Evolutionary conservation across 2,888 invertebrate species (phyloP).

Genomic region (Lysandra bellargus): DNA sequence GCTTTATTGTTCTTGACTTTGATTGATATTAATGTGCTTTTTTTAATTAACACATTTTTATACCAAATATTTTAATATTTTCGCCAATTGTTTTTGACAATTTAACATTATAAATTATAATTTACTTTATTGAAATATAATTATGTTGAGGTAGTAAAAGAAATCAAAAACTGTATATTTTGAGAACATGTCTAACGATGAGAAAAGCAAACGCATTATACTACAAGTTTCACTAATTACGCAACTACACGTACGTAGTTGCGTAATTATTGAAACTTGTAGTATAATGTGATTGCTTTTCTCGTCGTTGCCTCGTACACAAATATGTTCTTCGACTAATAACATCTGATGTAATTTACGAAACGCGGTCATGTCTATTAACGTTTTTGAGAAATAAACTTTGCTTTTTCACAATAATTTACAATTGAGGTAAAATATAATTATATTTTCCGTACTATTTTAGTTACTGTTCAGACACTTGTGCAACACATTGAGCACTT

Average conservation of each 20-base stretch:
- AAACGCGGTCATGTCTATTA: background rate
- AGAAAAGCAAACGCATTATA: too few relatives aligned
- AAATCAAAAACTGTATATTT: too few relatives aligned
- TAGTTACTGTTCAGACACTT: constrained; percentile 53
- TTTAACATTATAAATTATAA: too few relatives aligned
- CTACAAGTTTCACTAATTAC: too few relatives aligned
- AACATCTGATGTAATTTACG: too few relatives aligned
- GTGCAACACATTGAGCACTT: constrained; percentile 60
- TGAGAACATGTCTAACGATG: too few relatives aligned
- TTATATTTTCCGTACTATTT: constrained; percentile 40
- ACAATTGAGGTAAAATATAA: background rate
- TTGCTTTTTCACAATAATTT: background rate
- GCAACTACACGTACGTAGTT: too few relatives aligned
- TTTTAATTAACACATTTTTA: background rate
- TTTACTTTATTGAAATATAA: too few relatives aligned
- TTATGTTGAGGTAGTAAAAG: too few relatives aligned
- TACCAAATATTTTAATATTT: background rate
- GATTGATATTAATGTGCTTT: background rate
- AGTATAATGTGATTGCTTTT: background rate
- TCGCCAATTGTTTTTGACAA: background rate
- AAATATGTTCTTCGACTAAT: too few relatives aligned
- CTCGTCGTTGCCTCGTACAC: background rate
- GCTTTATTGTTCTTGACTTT: background rate
- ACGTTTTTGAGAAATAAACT: background rate
- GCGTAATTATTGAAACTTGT: too few relatives aligned